Conservation (phyloP, 2,797 vertebrate species). For the Sandelia bainsii region DNA sequence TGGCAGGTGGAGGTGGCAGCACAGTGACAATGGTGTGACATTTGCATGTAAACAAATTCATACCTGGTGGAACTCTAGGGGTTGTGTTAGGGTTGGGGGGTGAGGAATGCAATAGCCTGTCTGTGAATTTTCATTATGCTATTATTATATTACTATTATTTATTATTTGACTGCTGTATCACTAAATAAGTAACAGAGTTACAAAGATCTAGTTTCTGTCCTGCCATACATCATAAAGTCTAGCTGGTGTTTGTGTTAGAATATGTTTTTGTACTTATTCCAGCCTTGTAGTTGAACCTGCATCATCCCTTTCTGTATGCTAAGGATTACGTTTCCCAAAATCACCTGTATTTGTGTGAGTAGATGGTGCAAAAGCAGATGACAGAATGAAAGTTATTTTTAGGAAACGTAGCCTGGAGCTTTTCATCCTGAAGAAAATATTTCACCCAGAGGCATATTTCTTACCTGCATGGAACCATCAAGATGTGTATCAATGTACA, state of each 20-base stretch:
- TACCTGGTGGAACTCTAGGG: slow-evolving; percentile 79
- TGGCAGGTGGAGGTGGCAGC: slow-evolving; percentile 44
- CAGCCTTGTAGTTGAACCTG: slow-evolving; percentile 44
- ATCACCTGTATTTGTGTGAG: slow-evolving; percentile 32
- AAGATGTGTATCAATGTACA: slow-evolving; percentile 74
- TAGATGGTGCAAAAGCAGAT: slow-evolving; percentile 41
- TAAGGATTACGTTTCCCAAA: slow-evolving; percentile 49
- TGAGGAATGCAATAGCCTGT: slow-evolving; percentile 74
- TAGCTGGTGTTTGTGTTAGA: slow-evolving; percentile 71
- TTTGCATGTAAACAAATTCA: slow-evolving; percentile 86
- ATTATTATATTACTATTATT: slow-evolving; percentile 63
- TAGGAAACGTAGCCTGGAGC: slow-evolving; percentile 54
- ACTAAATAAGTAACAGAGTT: slow-evolving; percentile 61
- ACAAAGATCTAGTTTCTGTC: slow-evolving; percentile 56
- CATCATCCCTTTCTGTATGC: slow-evolving; percentile 43
- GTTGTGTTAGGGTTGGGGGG: slow-evolving; percentile 43
- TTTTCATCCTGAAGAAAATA: slow-evolving; percentile 55
- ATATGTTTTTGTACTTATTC: slow-evolving; percentile 69
- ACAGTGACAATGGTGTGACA: slow-evolving; percentile 75
- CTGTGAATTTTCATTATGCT: slow-evolving; percentile 78
- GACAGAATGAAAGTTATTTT: slow-evolving; percentile 48
- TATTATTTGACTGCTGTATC: slow-evolving; percentile 74
- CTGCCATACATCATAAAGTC: slow-evolving; percentile 54
- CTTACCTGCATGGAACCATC: slow-evolving; percentile 77
- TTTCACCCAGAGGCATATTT: slow-evolving; percentile 69